These are phyloP conservation scores for Notarius lentiginosus DNA, from an alignment of 2,113 vertebrate genomes.

Conservation along the genomic window DNA sequence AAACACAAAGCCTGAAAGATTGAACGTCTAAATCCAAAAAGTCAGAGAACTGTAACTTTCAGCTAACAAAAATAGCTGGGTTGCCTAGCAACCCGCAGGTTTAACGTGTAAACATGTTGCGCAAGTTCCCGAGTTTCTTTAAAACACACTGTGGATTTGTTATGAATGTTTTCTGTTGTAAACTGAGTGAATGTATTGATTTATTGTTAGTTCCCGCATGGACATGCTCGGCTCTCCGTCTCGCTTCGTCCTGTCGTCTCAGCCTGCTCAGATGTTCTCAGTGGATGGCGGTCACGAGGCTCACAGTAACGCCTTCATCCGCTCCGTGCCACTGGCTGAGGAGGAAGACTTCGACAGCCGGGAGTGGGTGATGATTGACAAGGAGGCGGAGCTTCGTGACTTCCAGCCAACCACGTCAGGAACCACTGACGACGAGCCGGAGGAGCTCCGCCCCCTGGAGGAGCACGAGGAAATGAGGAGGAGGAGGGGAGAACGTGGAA, in stretches of 20 bases:
- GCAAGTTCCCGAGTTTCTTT: background rate
- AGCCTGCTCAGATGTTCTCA: constrained; percentile 96
- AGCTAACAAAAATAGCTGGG: no score
- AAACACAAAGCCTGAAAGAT: no score
- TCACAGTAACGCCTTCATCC: constrained; percentile 96
- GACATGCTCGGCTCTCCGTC: constrained; percentile 91
- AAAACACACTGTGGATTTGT: background rate
- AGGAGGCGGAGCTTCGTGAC: constrained; percentile 95
- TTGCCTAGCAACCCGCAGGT: background rate
- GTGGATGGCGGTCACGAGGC: constrained; percentile 88
- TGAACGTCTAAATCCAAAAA: no score
- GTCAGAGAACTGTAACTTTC: no score
- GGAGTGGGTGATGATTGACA: constrained; percentile 99
- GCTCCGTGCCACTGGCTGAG: constrained; percentile 92
- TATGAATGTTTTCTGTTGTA: background rate
- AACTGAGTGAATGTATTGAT: background rate
- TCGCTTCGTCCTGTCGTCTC: constrained; percentile 91
- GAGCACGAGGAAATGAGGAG: constrained; percentile 86
- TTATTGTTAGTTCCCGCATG: constrained; percentile 81
- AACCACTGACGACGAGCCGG: constrained; percentile 94
- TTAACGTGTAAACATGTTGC: background rate
- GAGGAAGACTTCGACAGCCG: constrained; percentile 99
- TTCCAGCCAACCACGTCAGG: constrained; percentile 94
- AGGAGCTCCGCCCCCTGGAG: constrained; percentile 91
- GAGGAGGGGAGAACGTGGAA: constrained; percentile 36